Evolutionary conservation across 1,140 invertebrate genomes (phyloP), one percentile per base, ranked within the genome.

Genomic region (Neodiprion lecontei): DNA sequence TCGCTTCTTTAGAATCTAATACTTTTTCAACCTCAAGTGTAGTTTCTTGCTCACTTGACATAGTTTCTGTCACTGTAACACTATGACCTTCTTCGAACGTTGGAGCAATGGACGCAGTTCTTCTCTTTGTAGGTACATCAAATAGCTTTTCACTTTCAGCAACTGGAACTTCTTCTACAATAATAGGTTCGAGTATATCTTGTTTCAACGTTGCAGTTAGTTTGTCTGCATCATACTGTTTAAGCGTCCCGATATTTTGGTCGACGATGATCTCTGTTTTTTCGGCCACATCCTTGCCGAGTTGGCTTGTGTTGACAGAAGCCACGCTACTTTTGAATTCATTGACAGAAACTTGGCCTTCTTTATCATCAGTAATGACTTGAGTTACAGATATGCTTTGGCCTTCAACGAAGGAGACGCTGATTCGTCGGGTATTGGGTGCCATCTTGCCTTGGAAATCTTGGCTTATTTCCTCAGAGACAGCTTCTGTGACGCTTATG

Each of bases 371-470:
- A 1, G 82, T 68, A 40, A 86, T 76, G 7, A 91, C 83, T 81
- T 91, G 82, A 65, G 85, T 88, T 21, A 91, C 82, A 1, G 81
- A 86, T 8, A 92, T 67, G 74, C 88, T 84, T 77, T 88, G 87
- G 50, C 83, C 85, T 74, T 89, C 86, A 49, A 85, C 83, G 70
- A 91, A 84, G 23, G 77, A 78, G 11, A 89, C 72, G n/a, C 83
- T 83, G 4, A 86, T 90, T 72, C 78, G 85, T 50, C 83, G 82
- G 10, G 78, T 75, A 49, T 82, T 78, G 5, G 82, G 77, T 69
- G 83, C 80, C 74, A 84, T 80, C 65, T 82, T 79, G 11, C 77
- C 77, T 21, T 77, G 76, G 21, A 89, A 86, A 53, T 81, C 74
- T 9, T 74, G 72, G 74, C 87, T 82, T 48, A 84, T 78, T 61